A percentile compares a stretch with the other conserved stretches of the same genome.
Conservation (phyloP, 2,888 invertebrate genomes). For the Ferrisia virgata region DNA sequence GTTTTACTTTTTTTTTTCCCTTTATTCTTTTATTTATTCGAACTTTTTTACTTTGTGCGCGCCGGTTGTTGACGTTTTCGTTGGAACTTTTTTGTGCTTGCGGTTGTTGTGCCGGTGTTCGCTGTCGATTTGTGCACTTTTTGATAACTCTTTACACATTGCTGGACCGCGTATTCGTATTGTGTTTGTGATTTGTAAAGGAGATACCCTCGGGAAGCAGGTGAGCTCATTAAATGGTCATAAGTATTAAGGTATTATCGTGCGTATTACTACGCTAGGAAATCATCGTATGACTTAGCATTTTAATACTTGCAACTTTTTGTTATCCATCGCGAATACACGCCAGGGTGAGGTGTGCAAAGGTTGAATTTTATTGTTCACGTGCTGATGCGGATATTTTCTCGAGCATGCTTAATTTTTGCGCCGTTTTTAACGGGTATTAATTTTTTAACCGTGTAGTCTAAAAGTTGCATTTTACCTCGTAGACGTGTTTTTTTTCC, state of each 20-base stretch:
- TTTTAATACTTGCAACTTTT: not conserved
- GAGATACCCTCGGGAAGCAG: slow-evolving; percentile 27
- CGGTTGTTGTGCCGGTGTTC: not conserved
- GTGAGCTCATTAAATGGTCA: slow-evolving; percentile 31
- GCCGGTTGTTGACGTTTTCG: slow-evolving; percentile 30
- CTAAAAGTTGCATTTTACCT: not conserved
- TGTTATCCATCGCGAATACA: not conserved
- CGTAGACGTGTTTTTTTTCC: not conserved
- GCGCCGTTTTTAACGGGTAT: not conserved
- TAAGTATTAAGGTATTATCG: not conserved
- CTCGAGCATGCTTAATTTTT: not conserved
- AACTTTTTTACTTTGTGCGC: slow-evolving; percentile 14
- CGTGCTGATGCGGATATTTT: not conserved
- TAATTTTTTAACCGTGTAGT: not conserved
- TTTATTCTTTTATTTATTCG: not conserved
- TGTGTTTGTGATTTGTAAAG: slow-evolving; percentile 21
- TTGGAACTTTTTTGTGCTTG: not conserved
- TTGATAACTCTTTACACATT: not conserved
- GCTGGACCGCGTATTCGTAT: too few species aligned
- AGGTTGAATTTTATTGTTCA: not conserved
- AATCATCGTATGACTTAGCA: slow-evolving; percentile 32
- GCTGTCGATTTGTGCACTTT: not conserved
- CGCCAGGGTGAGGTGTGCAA: not conserved
- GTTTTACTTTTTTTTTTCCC: not conserved
- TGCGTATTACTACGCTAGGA: too few species aligned